Conservation (phyloP, 1,140 invertebrate genomes). For the Papilio glaucus region DNA sequence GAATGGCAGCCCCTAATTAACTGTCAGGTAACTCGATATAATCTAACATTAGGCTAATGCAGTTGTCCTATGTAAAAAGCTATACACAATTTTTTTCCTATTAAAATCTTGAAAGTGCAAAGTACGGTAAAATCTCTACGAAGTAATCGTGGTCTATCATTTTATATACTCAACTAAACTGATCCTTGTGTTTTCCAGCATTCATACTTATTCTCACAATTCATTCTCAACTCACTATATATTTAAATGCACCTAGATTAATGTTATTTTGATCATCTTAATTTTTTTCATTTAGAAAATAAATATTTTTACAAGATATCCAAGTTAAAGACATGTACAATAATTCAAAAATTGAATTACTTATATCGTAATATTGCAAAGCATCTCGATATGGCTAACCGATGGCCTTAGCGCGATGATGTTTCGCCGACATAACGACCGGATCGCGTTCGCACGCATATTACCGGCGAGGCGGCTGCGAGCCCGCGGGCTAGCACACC, state of each 20-base stretch:
- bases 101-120: too few species aligned
- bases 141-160: too few species aligned
- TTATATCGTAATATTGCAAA: constrained; percentile 8
- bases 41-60: constrained; percentile 54
- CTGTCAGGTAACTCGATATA: constrained; percentile 75
- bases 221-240: too few species aligned
- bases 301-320: too few species aligned
- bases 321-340: too few species aligned
- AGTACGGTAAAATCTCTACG: too few species aligned
- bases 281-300: too few species aligned
- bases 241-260: too few species aligned
- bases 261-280: too few species aligned
- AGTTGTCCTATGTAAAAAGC: constrained; percentile 5
- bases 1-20: constrained; percentile 78
- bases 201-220: too few species aligned
- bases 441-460: constrained; percentile 80
- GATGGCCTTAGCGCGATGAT: constrained; percentile 48
- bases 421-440: constrained; percentile 59
- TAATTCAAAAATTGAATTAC: not conserved
- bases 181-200: too few species aligned
- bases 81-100: not conserved
- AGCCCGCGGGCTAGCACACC: constrained; percentile 61
- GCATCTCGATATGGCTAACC: constrained; percentile 32
- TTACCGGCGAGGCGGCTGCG: constrained; percentile 62
- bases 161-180: too few species aligned